phyloP scores from a whole-genome alignment of 1,140 invertebrate genomes.

The Scaptodrosophila lebanonensis region DNA sequence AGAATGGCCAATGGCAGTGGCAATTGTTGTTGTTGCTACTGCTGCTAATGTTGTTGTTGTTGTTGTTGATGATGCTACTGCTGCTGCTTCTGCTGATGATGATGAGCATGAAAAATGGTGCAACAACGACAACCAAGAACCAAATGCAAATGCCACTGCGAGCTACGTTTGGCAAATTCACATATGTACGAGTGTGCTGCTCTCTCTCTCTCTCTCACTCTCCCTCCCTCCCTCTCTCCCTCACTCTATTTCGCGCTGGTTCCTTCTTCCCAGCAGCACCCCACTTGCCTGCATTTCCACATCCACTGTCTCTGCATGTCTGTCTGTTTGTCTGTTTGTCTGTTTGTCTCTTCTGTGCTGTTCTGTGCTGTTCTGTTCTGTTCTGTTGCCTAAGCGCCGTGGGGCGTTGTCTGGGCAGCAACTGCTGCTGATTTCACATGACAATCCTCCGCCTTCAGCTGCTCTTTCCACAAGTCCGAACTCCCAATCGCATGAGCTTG shows the following conservation, averaged over 20 bases:
- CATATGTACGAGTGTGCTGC: constrained; percentile 16
- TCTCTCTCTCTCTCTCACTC: too few relatives aligned
- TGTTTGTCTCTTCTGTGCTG: too few relatives aligned
- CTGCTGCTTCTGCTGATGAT: not conserved
- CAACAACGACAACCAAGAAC: constrained; percentile 12
- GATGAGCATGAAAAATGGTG: constrained; percentile 43
- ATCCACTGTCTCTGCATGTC: too few relatives aligned
- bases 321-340: too few relatives aligned
- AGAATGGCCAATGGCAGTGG: not conserved
- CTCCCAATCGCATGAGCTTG: constrained; percentile 2
- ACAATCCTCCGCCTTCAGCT: constrained; percentile 49
- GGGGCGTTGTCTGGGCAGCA: constrained; percentile 42
- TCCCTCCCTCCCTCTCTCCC: not conserved
- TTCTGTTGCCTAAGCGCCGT: constrained; percentile 1
- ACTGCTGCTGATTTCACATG: constrained; percentile 61
- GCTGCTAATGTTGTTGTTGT: constrained; percentile 13
- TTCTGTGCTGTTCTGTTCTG: too few relatives aligned
- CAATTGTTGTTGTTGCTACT: not conserved
- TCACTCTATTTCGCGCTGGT: too few relatives aligned
- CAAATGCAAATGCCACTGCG: constrained; percentile 49
- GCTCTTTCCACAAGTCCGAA: constrained; percentile 9
- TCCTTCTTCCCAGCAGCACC: too few relatives aligned
- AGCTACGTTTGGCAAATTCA: constrained; percentile 46
- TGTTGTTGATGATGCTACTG: not conserved
- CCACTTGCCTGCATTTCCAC: too few relatives aligned